Conservation (phyloP, 2,888 invertebrate genomes). For the Cryptocheilus praepositus region DNA sequence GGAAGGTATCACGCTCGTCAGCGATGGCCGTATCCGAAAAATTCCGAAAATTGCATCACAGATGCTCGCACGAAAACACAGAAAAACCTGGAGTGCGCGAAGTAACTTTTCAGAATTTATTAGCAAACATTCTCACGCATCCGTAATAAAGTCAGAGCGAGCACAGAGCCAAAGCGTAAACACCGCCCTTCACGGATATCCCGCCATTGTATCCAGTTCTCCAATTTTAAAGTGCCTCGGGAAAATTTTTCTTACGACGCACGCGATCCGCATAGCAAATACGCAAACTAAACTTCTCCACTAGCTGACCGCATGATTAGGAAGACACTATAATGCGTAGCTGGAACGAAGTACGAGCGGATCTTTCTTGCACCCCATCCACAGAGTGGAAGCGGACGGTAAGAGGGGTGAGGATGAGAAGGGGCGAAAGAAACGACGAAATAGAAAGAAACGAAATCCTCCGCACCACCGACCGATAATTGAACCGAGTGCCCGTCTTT, state of each 20-base stretch:
- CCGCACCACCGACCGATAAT: constrained; percentile 61
- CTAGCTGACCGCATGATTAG: constrained; percentile 14
- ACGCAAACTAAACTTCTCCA: not conserved
- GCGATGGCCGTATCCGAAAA: not conserved
- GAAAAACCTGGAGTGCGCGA: not conserved
- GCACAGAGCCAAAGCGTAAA: no score
- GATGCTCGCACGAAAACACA: not conserved
- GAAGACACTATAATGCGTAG: constrained; percentile 23
- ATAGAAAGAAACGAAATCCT: constrained; percentile 39
- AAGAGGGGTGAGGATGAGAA: constrained; percentile 12
- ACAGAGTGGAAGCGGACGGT: constrained; percentile 9
- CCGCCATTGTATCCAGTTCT: no score
- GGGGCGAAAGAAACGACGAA: constrained; percentile 27
- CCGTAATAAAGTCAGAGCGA: no score
- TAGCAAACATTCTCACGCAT: not conserved
- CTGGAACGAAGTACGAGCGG: constrained; percentile 30
- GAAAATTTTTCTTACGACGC: constrained; percentile 3
- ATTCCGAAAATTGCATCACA: no score
- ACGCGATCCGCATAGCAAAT: constrained; percentile 1
- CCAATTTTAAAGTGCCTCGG: no score
- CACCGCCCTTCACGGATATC: no score
- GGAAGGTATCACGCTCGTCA: not conserved
- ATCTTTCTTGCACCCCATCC: constrained; percentile 37
- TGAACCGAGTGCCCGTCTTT: constrained; percentile 61
- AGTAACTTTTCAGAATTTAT: not conserved